Percentiles rank a stretch among this genome's conserved stretches.
Conservation (phyloP, 2,888 invertebrate species). For the Leptothorax acervorum region DNA sequence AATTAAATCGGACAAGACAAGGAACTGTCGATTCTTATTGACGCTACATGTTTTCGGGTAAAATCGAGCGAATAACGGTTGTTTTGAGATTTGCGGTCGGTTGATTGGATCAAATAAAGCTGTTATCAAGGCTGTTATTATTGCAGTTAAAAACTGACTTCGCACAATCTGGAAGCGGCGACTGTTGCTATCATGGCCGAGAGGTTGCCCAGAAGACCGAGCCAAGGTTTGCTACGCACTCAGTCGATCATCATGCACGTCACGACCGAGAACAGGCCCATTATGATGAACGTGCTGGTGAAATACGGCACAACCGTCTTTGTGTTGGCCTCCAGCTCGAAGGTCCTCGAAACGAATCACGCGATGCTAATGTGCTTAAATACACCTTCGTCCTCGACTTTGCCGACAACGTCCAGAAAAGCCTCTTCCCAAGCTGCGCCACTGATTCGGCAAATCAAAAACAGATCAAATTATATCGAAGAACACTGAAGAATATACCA, state of each 20-base stretch:
- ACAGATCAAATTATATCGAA: background rate
- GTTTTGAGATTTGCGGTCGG: conserved; percentile 29
- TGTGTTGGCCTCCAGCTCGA: conserved; percentile 97
- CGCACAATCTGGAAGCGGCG: conserved; percentile 95
- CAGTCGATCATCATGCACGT: conserved; percentile 98
- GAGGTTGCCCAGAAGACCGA: conserved; percentile 95
- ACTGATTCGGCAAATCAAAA: conserved; percentile 85
- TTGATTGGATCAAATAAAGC: conserved; percentile 32
- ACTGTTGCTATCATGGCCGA: conserved; percentile 96
- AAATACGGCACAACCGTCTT: conserved; percentile 95
- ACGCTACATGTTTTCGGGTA: background rate
- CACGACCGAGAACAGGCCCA: conserved; percentile 93
- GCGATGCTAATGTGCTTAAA: conserved; percentile 94
- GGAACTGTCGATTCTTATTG: background rate
- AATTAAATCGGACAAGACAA: background rate
- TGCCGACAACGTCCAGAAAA: conserved; percentile 91
- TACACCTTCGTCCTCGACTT: conserved; percentile 89
- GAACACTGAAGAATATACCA: background rate
- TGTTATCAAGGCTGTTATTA: conserved; percentile 41
- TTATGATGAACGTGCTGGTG: conserved; percentile 94
- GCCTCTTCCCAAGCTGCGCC: conserved; percentile 96
- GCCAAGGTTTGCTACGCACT: conserved; percentile 96
- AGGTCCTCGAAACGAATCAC: conserved; percentile 94
- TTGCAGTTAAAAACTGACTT: conserved; percentile 58
- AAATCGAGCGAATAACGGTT: conserved; percentile 14